Base-by-base conservation (phyloP, 92 coral and sea anemone genomes). In the Hydrozoanthus gracilis region DNA sequence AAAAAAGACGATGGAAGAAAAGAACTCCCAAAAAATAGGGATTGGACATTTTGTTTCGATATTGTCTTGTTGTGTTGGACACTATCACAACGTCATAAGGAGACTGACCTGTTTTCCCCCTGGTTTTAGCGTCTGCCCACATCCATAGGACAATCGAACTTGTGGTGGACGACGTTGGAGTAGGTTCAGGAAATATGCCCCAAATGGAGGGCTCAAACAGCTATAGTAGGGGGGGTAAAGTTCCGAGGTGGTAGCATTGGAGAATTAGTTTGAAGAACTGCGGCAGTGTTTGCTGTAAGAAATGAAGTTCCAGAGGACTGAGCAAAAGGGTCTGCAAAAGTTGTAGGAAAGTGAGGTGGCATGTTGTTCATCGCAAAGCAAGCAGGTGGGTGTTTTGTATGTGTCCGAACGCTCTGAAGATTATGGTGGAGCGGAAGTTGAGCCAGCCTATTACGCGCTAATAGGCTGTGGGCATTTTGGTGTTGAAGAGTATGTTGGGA, bases 11-110 rank as follows among this genome's bases (percentile, higher is more conserved):
- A n/a, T n/a, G n/a, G n/a, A n/a, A n/a, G n/a, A n/a, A n/a, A n/a
- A n/a, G n/a, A n/a, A n/a, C n/a, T n/a, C n/a, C n/a, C n/a, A n/a
- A n/a, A n/a, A n/a, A n/a, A n/a, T n/a, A n/a, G n/a, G n/a, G n/a
- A n/a, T n/a, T n/a, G n/a, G n/a, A n/a, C n/a, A n/a, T n/a, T n/a
- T n/a, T n/a, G n/a, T n/a, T n/a, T n/a, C n/a, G n/a, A 51, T 60
- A 27, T 83, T 66, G 14, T 47, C 87, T 69, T 51, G 70, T 71
- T 14, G 79, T 71, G 79, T 83, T 56, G 15, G 87, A 83, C 50
- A 71, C 78, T 44, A 71, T 83, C 61, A 83, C 87, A 6, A 71
- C 20, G 48, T 83, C 87, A 52, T 83, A 7, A 68, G 87, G 87
- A 70, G 87, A 78, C 49, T 49, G 50, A 46, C 62, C 87, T 62